Evolutionary conservation across 1,140 invertebrate genomes (phyloP).

Genomic region (Apis cerana): DNA sequence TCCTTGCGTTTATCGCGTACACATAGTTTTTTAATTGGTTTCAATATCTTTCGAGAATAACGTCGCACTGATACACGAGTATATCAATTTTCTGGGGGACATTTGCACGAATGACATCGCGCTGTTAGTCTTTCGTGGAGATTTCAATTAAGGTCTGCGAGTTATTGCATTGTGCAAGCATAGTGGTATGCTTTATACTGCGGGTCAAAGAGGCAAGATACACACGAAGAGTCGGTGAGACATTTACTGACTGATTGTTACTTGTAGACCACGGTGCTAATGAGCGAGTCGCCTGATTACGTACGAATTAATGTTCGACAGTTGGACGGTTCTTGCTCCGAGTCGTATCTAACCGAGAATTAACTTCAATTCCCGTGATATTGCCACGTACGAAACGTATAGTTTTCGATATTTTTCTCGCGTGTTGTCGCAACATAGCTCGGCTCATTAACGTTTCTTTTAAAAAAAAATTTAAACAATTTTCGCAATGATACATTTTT

Average conservation of each 20-base stretch:
- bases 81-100: not conserved
- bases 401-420: not conserved
- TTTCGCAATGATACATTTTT: too few relatives aligned
- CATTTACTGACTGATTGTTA: conserved; percentile 21
- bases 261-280: conserved; percentile 12
- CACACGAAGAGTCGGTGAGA: not conserved
- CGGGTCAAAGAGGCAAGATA: not conserved
- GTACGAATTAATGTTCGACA: conserved; percentile 34
- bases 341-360: not conserved
- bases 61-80: too few relatives aligned
- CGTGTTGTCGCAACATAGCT: not conserved
- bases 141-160: conserved; percentile 24
- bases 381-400: not conserved
- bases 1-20: too few relatives aligned
- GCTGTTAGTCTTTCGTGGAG: conserved; percentile 21
- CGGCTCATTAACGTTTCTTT: conserved; percentile 16
- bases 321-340: not conserved
- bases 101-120: not conserved
- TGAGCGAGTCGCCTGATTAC: conserved; percentile 34
- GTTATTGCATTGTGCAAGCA: conserved; percentile 18
- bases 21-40: too few relatives aligned
- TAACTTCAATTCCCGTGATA: conserved; percentile 15
- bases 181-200: conserved; percentile 9
- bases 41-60: not conserved
- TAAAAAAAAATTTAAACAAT: not conserved